Conservation (phyloP, 2,888 invertebrate genomes). For the Sipha maydis region DNA sequence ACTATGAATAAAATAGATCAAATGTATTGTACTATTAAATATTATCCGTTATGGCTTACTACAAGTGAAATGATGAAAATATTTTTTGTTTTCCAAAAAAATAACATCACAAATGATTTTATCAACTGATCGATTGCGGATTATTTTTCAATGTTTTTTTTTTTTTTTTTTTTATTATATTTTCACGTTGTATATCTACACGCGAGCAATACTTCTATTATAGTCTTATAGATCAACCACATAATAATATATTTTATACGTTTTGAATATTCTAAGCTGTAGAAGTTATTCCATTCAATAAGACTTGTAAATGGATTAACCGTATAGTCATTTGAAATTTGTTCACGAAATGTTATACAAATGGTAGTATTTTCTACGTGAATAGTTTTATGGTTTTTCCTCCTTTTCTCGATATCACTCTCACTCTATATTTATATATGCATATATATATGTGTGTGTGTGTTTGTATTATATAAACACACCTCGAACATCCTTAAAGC, state of each 20-base stretch:
- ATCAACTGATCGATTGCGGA: background rate
- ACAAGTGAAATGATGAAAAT: no score
- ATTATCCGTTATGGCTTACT: no score
- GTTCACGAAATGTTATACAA: slow-evolving; percentile 33
- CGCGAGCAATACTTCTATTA: background rate
- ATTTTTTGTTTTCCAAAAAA: no score
- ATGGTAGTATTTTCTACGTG: slow-evolving; percentile 40
- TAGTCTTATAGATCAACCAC: background rate
- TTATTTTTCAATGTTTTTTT: background rate
- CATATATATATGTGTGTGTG: no score
- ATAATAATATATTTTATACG: background rate
- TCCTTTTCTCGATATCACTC: background rate
- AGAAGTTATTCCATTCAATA: slow-evolving; percentile 3
- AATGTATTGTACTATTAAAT: no score
- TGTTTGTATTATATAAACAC: background rate
- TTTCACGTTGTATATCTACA: background rate
- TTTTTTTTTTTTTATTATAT: background rate
- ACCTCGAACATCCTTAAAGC: slow-evolving; percentile 38
- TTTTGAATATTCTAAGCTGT: background rate
- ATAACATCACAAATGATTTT: no score
- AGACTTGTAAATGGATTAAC: background rate
- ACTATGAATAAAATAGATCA: no score
- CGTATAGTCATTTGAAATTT: background rate
- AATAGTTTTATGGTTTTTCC: slow-evolving; percentile 33
- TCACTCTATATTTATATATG: no score